A percentile compares a stretch with the other conserved stretches of the same genome.
Evolutionary conservation across 1,140 invertebrate genomes (phyloP).

Genomic region (Leucophenga varia): DNA sequence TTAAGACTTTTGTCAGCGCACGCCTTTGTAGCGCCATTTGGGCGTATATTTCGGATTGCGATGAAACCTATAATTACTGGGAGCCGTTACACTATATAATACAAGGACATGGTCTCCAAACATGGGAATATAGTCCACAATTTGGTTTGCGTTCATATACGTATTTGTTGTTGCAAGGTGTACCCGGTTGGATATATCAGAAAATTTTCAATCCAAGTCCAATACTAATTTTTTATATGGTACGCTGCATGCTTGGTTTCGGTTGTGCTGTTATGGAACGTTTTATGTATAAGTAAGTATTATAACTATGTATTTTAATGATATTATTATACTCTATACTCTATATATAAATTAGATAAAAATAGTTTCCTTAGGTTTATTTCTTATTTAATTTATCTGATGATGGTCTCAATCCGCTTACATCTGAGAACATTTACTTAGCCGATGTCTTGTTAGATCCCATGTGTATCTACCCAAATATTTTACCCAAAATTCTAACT

Average conservation of each 20-base stretch:
- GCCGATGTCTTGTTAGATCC: too few relatives aligned
- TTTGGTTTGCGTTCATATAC: conserved; percentile 94
- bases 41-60: conserved; percentile 94
- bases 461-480: too few relatives aligned
- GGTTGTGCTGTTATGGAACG: conserved; percentile 81
- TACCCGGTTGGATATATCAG: conserved; percentile 80
- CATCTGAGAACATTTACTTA: too few relatives aligned
- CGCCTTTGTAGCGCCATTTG: conserved; percentile 89
- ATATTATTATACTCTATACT: too few relatives aligned
- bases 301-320: too few relatives aligned
- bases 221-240: conserved; percentile 86
- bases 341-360: too few relatives aligned
- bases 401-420: too few relatives aligned
- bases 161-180: conserved; percentile 84
- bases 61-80: conserved; percentile 99
- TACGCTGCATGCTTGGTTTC: conserved; percentile 80
- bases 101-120: conserved; percentile 76
- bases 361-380: too few relatives aligned
- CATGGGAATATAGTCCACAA: conserved; percentile 97
- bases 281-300: conserved; percentile 88
- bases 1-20: conserved; percentile 81
- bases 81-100: conserved; percentile 82
- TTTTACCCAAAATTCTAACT: too few relatives aligned
- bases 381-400: too few relatives aligned
- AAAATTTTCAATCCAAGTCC: conserved; percentile 76